Conservation (phyloP, 2,797 vertebrate species). For the Chaetophractus vellerosus region DNA sequence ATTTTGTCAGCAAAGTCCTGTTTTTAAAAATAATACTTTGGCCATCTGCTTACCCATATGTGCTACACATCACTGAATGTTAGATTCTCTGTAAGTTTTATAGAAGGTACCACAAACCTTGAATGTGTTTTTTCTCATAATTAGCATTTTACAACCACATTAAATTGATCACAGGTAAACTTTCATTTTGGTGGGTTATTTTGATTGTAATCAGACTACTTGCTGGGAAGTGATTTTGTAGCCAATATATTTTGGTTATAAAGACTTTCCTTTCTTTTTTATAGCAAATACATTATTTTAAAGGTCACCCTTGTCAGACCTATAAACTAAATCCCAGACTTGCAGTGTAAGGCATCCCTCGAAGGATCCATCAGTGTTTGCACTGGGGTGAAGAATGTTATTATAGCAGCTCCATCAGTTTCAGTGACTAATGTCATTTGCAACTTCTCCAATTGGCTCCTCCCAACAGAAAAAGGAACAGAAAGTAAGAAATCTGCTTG, state of each 20-base stretch:
- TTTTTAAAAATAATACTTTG: conserved; percentile 89
- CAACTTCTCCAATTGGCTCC: conserved; percentile 21
- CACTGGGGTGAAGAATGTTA: conserved; percentile 74
- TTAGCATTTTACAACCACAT: conserved; percentile 87
- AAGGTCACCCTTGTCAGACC: conserved; percentile 86
- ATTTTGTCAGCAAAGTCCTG: conserved; percentile 89
- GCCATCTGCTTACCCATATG: conserved; percentile 89
- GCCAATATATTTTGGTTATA: conserved; percentile 87
- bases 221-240: conserved; percentile 86
- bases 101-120: conserved; percentile 80
- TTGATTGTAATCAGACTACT: conserved; percentile 87
- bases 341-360: conserved; percentile 80
- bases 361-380: conserved; percentile 81
- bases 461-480: background rate
- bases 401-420: conserved; percentile 80
- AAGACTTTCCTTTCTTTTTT: conserved; percentile 79
- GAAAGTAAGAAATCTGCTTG: background rate
- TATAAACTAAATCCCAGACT: conserved; percentile 83
- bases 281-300: conserved; percentile 87
- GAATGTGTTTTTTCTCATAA: conserved; percentile 85
- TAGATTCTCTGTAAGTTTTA: conserved; percentile 87
- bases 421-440: conserved; percentile 73
- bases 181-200: conserved; percentile 88
- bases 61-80: conserved; percentile 82
- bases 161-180: conserved; percentile 89